Percentiles rank a stretch among this genome's conserved stretches.
These are phyloP conservation scores for Forpus xanthops DNA, from an alignment of 2,797 vertebrate species.

Conservation along the genomic window DNA sequence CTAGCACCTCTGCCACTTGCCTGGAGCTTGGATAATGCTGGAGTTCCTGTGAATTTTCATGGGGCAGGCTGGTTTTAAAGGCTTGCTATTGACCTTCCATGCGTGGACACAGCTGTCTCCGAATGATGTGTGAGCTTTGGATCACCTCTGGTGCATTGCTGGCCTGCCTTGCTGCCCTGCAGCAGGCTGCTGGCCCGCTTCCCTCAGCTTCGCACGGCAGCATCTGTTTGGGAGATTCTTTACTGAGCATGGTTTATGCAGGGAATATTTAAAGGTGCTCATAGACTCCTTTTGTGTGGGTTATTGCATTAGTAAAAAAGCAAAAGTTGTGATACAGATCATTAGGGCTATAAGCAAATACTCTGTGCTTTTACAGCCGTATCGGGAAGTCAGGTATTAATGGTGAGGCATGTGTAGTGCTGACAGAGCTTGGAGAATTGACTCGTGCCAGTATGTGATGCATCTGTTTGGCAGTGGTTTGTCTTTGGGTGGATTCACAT, in stretches of 20 bases:
- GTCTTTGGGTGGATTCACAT: not conserved
- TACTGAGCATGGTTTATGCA: not conserved
- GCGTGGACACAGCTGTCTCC: not conserved
- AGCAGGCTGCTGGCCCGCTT: not conserved
- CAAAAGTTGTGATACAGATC: not conserved
- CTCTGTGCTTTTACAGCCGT: not conserved
- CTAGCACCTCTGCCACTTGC: not conserved
- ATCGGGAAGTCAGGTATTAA: fast-evolving
- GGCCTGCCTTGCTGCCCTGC: not conserved
- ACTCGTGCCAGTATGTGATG: fast-evolving
- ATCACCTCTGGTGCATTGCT: not conserved
- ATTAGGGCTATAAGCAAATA: not conserved
- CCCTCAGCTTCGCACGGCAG: fast-evolving
- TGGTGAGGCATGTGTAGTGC: fast-evolving
- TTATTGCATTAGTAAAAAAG: not conserved
- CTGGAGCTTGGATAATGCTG: not conserved
- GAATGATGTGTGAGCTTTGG: not conserved
- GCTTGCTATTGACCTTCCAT: not conserved
- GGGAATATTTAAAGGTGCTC: slow-evolving; percentile 21
- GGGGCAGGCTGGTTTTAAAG: not conserved
- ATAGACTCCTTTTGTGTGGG: not conserved
- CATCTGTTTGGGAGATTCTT: not conserved
- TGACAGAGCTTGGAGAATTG: not conserved
- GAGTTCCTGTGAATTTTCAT: not conserved
- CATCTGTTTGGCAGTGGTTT: not conserved